A percentile compares a stretch with the other conserved stretches of the same genome.
Evolutionary conservation across 2,888 invertebrate species (phyloP).

Genomic region (Mythimna impura): DNA sequence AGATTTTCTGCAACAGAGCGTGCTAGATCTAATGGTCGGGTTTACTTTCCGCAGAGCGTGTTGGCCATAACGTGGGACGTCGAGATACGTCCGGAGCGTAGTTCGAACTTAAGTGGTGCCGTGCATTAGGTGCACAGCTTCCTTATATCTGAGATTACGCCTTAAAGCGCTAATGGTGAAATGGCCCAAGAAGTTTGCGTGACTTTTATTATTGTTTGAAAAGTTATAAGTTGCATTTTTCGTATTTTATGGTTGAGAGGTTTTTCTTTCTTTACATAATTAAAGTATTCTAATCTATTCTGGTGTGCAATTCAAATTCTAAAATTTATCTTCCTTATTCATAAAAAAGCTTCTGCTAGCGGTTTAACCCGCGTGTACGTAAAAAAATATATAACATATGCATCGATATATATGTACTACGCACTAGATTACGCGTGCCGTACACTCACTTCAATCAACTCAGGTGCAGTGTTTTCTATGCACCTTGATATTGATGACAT

Average conservation of each 20-base stretch:
- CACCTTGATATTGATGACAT: too few species aligned
- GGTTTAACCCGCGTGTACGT: too few species aligned
- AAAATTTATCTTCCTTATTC: too few species aligned
- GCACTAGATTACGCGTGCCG: too few species aligned
- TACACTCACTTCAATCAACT: too few species aligned
- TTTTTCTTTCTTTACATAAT: not conserved
- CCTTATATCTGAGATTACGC: slow-evolving; percentile 32
- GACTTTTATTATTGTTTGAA: slow-evolving; percentile 41
- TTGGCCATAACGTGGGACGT: slow-evolving; percentile 41
- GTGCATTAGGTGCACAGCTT: slow-evolving; percentile 61
- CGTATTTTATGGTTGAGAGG: not conserved
- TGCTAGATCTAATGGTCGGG: slow-evolving; percentile 54
- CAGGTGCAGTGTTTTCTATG: too few species aligned
- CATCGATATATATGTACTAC: too few species aligned
- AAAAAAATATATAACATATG: too few species aligned
- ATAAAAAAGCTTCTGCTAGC: too few species aligned
- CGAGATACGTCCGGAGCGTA: slow-evolving; percentile 46
- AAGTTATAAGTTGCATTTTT: slow-evolving; percentile 2
- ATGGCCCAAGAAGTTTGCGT: slow-evolving; percentile 11
- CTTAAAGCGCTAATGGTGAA: slow-evolving; percentile 34
- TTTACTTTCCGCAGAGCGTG: slow-evolving; percentile 56
- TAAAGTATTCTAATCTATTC: not conserved
- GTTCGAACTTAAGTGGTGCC: slow-evolving; percentile 56
- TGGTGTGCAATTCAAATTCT: not conserved
- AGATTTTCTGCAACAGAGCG: slow-evolving; percentile 34